Evolutionary conservation across 2,113 vertebrate species (phyloP), one percentile per base, ranked within the genome.

Genomic region (Panurus biarmicus): DNA sequence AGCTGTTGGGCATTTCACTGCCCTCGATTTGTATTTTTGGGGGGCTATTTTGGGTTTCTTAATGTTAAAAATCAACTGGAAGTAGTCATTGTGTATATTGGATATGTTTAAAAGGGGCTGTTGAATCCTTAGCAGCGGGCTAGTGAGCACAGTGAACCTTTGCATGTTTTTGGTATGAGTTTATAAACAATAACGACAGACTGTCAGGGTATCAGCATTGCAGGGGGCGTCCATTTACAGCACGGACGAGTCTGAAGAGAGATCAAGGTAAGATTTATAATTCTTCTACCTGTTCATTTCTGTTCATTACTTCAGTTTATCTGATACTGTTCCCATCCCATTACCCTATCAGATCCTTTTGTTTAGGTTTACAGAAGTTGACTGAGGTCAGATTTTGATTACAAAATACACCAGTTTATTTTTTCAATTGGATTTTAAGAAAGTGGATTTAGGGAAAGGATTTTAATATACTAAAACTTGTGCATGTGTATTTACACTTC

Each of bases 151-250:
- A 99, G 99, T 98, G 98, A 99, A 98, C 98, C 98, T 98, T 98
- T 99, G 98, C 98, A 98, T 98, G 98, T 98, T 98, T 97, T 98
- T 98, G 97, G 90, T 97, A 97, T 97, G 95, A 98, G 97, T 97
- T 98, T 98, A 97, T 97, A 96, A 95, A 96, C 84, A 88, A 96
- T 98, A 99, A 99, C 98, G 97, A 98, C 98, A 97, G 98, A 98
- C 98, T 98, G 97, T 98, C 98, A 99, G 98, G 98, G 97, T 98
- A 94, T 98, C 98, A 98, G 97, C 97, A 97, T 98, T 98, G 98
- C 98, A 98, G 98, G 99, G 99, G 99, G 98, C 98, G 99, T 98
- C 99, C 99, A 98, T 99, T 98, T 99, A 99, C 99, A 99, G 99
- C 99, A 99, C 99, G 97, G 98, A 98, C 98, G 96, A 98, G 98